Evolutionary conservation across 2,888 invertebrate species (phyloP).

Genomic region (Lasioglossum zephyrum): DNA sequence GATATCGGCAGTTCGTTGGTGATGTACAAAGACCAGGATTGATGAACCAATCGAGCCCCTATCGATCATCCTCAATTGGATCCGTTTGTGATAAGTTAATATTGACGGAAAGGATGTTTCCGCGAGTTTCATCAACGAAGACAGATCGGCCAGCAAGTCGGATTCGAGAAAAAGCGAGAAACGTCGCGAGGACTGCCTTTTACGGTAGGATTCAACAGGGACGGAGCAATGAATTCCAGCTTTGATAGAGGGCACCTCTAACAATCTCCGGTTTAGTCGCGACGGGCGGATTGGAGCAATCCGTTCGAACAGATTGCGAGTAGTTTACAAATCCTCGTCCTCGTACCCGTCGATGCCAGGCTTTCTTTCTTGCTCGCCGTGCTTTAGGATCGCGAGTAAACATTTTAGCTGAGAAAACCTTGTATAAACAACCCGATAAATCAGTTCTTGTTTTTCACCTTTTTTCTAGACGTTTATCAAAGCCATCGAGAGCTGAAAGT

Average conservation of each 20-base stretch:
- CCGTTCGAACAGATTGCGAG: background rate
- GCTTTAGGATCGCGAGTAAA: too few relatives aligned
- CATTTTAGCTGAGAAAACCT: too few relatives aligned
- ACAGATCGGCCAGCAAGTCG: background rate
- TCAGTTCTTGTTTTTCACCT: background rate
- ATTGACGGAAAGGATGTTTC: slow-evolving; percentile 8
- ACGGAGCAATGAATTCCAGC: slow-evolving; percentile 4
- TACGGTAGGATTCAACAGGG: background rate
- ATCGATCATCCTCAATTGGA: slow-evolving; percentile 6
- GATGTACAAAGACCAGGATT: background rate
- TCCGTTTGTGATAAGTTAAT: slow-evolving; percentile 1
- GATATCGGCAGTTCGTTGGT: background rate
- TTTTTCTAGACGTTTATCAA: too few relatives aligned
- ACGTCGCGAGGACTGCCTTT: background rate
- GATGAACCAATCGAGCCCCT: background rate
- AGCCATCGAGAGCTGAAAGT: too few relatives aligned
- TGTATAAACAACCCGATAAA: background rate
- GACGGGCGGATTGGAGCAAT: slow-evolving; percentile 4
- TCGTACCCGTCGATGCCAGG: background rate
- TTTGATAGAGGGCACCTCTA: slow-evolving; percentile 2
- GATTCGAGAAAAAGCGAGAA: background rate
- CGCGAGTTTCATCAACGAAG: background rate
- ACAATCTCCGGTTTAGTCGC: background rate
- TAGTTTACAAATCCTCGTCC: slow-evolving; percentile 17
- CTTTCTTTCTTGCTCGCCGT: background rate